Evolutionary conservation across 2,888 invertebrate genomes (phyloP), one percentile per base, ranked within the genome.

Genomic region (Yponomeuta cagnagella): DNA sequence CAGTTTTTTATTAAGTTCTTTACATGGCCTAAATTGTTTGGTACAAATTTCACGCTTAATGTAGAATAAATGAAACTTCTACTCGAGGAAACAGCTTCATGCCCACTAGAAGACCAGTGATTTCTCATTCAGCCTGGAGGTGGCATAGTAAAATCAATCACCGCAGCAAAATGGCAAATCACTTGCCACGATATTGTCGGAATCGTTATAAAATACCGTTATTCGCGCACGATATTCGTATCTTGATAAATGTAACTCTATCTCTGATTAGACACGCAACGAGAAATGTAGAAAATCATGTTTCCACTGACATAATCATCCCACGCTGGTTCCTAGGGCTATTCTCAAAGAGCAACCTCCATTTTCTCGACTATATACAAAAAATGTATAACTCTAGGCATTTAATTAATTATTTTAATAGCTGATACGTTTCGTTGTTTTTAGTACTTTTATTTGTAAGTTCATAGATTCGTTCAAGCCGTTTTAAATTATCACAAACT

Each of bases 211-310:
- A 68, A 68, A 15, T 58, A 58, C 15, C 52, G 52, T 68, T 43
- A 23, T 5, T n/a, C 23, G n/a, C n/a, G 68, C 23, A 48, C n/a
- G 37, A 48, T 48, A 80, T 78, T 77, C 76, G 78, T 81, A 80
- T 80, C 80, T 81, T 82, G 86, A 85, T 83, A 82, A 84, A 86
- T 86, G 80, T 81, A 84, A 85, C 85, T 81, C 82, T 82, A 84
- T 82, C 80, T 78, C 73, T 73, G 80, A 80, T 82, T 82, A 81
- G 82, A 86, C 83, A 79, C 79, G 80, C 81, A 78, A 76, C 78
- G 76, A 80, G 82, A 83, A 83, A 82, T 82, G 84, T 77, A 83
- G 84, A 81, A 82, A 85, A 82, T 81, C 82, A 76, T 80, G 82
- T 80, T 82, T 77, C 75, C 72, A 74, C 75, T 79, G 80, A 82